Base-by-base conservation (phyloP, 2,888 invertebrate genomes). In the Melanostoma scalare region DNA sequence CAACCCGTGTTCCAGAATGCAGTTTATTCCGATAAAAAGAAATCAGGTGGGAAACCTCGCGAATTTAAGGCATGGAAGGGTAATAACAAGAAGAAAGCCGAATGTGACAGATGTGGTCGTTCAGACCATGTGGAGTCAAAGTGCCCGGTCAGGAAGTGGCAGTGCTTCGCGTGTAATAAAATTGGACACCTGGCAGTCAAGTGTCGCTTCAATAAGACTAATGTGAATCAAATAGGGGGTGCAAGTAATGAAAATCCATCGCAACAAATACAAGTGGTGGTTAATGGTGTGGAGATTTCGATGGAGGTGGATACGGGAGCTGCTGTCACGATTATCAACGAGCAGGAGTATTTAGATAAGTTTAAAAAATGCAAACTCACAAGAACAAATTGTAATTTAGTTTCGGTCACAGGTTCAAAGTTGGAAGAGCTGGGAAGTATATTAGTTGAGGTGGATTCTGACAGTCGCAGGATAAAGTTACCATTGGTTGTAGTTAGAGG, bases 401-500 rank as follows among this genome's bases (percentile, higher is more conserved):
- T 56, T 56, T 38, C 6, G 55, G 30, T 55, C 55, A 40, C 20
- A 38, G 55, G 55, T 56, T 52, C 50, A 52, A 33, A 20, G 20
- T 20, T 20, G 20, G 20, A 20, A 20, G 20, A 20, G 20, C 20
- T 20, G 20, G 20, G 20, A 35, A 53, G 2, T 9, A 9, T 53
- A 35, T 36, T 53, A 9, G 10, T 53, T 35, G 53, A 53, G n/a
- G 53, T 53, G 6, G 9, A 10, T 2, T 56, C 55, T 36, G 55
- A 38, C 55, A 40, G 38, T 38, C 55, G 38, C 53, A 35, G 33
- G 35, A 35, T 53, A n/a, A 33, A 53, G 53, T 36, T 53, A 53
- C 55, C 55, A 38, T 56, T 56, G 6, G 55, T 38, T 38, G 55
- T 56, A 3, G 55, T 56, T 56, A 36, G 38, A 56, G 38, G 40